Base-by-base conservation (phyloP, 1,140 invertebrate species). In the Melipona quadrifasciata region DNA sequence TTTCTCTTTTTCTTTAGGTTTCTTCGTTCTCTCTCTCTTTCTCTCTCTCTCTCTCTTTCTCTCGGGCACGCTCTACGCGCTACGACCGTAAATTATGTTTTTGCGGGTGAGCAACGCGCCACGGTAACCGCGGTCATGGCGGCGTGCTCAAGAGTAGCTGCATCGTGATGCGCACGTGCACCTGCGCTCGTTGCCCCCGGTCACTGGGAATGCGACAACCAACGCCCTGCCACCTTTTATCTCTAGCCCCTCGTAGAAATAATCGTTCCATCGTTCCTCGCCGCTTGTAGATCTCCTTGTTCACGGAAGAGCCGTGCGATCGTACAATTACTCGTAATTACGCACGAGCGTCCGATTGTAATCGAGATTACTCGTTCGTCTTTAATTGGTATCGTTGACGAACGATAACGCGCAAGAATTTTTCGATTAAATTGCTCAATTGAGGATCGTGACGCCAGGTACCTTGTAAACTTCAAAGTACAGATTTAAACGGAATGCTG, bases 61-160 rank as follows among this genome's bases (percentile, higher is more conserved):
- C 34, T 65, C 24, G 16, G 14, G 2, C 14, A 64, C n/a, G 47
- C 53, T 68, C 58, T 81, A 67, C 82, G 61, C 71, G 80, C 57
- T 82, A 86, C 85, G 85, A 89, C 90, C 91, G 91, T 94, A 93
- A 93, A 93, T 93, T 92, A 92, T 85, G 92, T 93, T 93, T 92
- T 94, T 94, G 89, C 90, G 12, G 57, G 34, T 24, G 74, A 68
- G 68, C 64, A 55, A 53, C 84, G 55, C 74, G 64, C 76, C 58
- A 81, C 76, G 72, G 82, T 80, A 80, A 53, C 76, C 74, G 80
- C 65, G 87, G 51, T 88, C 83, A 80, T 19, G 75, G 71, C 79
- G 76, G 72, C 64, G 73, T 19, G 58, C 24, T 34, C 76, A 74
- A 47, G 64, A 68, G 34, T 65, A 77, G 78, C 67, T 86, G 87